These are phyloP conservation scores for Vireo griseus DNA, from an alignment of 2,797 vertebrate genomes.

Conservation along the genomic window DNA sequence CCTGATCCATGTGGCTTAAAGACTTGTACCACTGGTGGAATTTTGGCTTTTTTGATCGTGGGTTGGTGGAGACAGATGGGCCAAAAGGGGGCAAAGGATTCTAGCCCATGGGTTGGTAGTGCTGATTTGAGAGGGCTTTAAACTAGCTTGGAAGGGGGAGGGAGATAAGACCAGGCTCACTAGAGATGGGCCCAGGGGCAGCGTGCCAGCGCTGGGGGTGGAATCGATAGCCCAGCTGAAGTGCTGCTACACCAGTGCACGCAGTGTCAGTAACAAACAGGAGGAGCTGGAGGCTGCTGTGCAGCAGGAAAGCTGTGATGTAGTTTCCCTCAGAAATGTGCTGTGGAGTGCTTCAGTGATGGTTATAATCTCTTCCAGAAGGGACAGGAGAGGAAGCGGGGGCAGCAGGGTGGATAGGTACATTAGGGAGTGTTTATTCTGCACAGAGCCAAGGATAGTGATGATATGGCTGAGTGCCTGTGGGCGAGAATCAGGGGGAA, in stretches of 20 bases:
- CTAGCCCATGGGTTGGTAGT: neutral
- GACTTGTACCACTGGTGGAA: neutral
- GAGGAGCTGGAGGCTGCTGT: neutral
- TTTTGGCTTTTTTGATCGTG: neutral
- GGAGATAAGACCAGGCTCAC: neutral
- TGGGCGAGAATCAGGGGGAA: rapidly evolving
- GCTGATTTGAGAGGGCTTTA: neutral
- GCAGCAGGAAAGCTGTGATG: neutral
- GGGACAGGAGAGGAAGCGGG: rapidly evolving
- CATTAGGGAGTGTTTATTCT: neutral
- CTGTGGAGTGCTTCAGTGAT: neutral
- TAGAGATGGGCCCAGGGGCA: neutral
- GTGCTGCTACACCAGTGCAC: neutral
- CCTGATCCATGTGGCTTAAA: neutral
- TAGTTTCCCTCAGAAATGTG: neutral
- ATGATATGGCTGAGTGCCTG: neutral
- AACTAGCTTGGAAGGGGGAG: neutral
- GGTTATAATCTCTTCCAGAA: neutral
- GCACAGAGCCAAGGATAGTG: neutral
- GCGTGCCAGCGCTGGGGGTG: neutral
- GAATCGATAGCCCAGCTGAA: rapidly evolving
- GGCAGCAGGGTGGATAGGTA: neutral
- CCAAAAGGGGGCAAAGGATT: neutral
- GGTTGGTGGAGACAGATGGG: neutral
- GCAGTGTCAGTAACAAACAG: too few species aligned